Base-by-base conservation (phyloP, 2,113 vertebrate species). In the Bos indicus region DNA sequence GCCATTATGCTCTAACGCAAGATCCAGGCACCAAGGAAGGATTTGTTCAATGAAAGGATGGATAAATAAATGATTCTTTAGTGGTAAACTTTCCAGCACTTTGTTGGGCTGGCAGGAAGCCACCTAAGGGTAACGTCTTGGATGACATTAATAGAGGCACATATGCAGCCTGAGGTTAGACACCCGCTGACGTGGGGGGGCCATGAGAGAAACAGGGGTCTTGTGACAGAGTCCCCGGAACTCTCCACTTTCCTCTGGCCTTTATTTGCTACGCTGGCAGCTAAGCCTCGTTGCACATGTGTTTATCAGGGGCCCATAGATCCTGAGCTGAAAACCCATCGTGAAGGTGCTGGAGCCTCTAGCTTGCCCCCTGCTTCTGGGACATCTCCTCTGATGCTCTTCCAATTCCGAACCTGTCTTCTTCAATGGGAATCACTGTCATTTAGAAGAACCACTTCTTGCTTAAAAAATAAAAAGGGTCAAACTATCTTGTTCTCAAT, bases 171-270 rank as follows among this genome's bases (percentile, higher is more conserved):
- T 78, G 16, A 40, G 5, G 12, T 90, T 54, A 56, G 30, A 85
- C 40, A 46, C 51, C 30, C 9, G 11, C 28, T 11, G 26, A 4
- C 0, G 1, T 60, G 11, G 6, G 13, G 43, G n/a, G 14, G 2
- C 51, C 60, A 14, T 46, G 26, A 59, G 48, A 52, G 46, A 81
- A 91, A 13, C 21, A 3, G 19, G 67, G 1, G 2, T 36, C 21
- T 13, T 23, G 17, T 2, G 7, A 8, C 6, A 23, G 46, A 40
- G 36, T 46, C 33, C 52, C 46, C 36, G 25, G 6, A 93, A 21
- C 16, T 10, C 40, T 87, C 28, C 83, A 5, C 15, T 43, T 86
- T 46, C 30, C 40, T 83, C 7, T 59, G 7, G n/a, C 28, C 51
- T 90, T 17, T 46, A 23, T 52, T 92, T 77, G 80, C 48, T 54